Evolutionary conservation across 2,888 invertebrate species (phyloP).

Genomic region (Plebejus anna): DNA sequence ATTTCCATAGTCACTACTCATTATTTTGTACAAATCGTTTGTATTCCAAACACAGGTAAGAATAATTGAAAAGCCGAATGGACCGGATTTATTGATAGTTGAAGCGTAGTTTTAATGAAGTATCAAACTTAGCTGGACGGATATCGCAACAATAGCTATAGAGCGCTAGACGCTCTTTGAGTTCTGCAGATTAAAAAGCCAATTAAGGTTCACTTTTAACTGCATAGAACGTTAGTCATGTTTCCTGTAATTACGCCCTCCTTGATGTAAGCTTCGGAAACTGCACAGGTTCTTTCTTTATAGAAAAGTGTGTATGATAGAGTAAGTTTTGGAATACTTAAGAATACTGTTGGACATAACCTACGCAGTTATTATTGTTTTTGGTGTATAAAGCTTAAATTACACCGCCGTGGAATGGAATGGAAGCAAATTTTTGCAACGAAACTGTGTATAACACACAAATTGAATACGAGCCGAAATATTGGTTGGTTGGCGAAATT

Average conservation of each 20-base stretch:
- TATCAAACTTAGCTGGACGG: conserved; percentile 35
- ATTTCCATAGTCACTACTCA: not conserved
- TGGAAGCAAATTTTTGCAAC: no score
- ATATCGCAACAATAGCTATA: conserved; percentile 29
- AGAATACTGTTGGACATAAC: no score
- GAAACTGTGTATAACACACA: no score
- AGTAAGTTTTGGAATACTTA: not conserved
- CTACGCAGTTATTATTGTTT: no score
- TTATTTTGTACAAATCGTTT: not conserved
- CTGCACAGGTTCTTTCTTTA: not conserved
- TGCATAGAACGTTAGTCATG: not conserved
- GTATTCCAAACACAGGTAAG: not conserved
- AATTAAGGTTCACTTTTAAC: conserved; percentile 24
- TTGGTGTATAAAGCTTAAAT: no score
- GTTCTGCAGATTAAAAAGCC: conserved; percentile 29
- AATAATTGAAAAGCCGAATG: not conserved
- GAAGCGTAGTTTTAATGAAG: conserved; percentile 38
- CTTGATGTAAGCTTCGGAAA: not conserved
- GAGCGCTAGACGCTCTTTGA: conserved; percentile 26
- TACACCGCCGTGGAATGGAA: no score
- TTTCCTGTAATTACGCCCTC: not conserved
- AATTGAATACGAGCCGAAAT: no score
- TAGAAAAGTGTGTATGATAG: not conserved
- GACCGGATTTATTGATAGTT: conserved; percentile 19
- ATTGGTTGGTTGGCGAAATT: no score